Evolutionary conservation across 2,888 invertebrate species (phyloP), one percentile per base, ranked within the genome.

Genomic region (Aphodius granarius): DNA sequence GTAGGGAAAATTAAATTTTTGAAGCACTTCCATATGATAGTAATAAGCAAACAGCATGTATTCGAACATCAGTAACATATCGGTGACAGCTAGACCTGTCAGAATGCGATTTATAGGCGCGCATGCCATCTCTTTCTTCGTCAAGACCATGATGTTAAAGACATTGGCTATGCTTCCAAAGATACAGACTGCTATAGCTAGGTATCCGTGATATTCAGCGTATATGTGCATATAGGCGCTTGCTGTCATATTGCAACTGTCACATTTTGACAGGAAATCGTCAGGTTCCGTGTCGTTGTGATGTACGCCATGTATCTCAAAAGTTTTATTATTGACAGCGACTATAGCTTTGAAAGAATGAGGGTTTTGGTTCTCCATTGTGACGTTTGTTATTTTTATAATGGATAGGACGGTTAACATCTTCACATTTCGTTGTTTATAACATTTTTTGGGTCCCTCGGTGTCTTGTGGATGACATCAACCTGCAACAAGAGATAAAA

Each of bases 1-100:
- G 84, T 93, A 93, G 0, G 93, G 92, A 88, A 92, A 94, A 81
- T 91, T 90, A 63, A 89, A 88, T 80, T 90, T 89, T 77, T 91
- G 91, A 0, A 92, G 92, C 70, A 91, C 86, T 76, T 92, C 90
- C 83, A 92, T 88, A 83, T 91, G 91, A 84, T 91, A 91, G 85
- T 94, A 93, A 73, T 92, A 89, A 3, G 92, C 91, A 83, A 93
- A 94, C 3, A 94, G 94, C 78, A 95, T 91, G 84, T 95, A 95
- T 82, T 96, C 96, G 85, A 96, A 86, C 93, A 97, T 97, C 22
- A 97, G 94, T 80, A 96, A 91, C 87, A 97, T 93, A 85, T 97
- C 97, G 0, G 96, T 94, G 0, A 95, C 94, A 0, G 97, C 97
- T 73, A 97, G 86, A 86, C 94, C 92, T 79, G 95, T 95, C 71